Evolutionary conservation across 2,888 invertebrate genomes (phyloP).

Genomic region (Pheosia gnoma): DNA sequence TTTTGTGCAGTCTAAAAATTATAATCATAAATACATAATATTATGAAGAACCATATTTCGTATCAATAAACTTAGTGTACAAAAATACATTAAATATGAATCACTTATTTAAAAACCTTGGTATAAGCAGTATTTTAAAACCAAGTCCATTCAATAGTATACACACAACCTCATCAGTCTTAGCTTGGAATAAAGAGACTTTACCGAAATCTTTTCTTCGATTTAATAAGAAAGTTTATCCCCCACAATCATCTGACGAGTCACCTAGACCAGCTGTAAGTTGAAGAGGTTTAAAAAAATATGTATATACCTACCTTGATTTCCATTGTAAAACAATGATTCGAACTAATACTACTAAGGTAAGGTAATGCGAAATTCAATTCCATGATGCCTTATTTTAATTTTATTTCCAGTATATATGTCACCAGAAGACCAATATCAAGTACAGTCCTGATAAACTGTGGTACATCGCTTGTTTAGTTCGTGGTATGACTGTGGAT

Average conservation of each 20-base stretch:
- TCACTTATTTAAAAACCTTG: conserved; percentile 30
- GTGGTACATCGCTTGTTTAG: conserved; percentile 95
- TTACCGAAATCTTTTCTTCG: conserved; percentile 84
- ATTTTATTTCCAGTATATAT: conserved; percentile 87
- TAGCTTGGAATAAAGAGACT: conserved; percentile 67
- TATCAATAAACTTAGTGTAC: not conserved
- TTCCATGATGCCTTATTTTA: not conserved
- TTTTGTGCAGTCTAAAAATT: too few relatives aligned
- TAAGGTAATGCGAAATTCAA: too few relatives aligned
- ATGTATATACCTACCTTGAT: too few relatives aligned
- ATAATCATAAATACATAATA: too few relatives aligned
- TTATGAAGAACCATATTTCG: too few relatives aligned
- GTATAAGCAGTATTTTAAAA: conserved; percentile 20
- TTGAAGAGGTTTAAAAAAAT: conserved; percentile 24
- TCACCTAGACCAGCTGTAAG: conserved; percentile 93
- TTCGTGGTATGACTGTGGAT: conserved; percentile 96
- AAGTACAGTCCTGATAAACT: conserved; percentile 96
- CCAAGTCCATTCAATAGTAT: conserved; percentile 41
- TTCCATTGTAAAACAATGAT: too few relatives aligned
- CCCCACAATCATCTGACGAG: conserved; percentile 90
- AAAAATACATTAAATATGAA: conserved; percentile 27
- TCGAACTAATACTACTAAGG: not conserved
- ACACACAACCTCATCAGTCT: conserved; percentile 55
- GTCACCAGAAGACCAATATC: conserved; percentile 92
- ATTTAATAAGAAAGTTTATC: conserved; percentile 90